Base-by-base conservation (phyloP, 1,140 invertebrate species). In the Paraescarpia echinospica region DNA sequence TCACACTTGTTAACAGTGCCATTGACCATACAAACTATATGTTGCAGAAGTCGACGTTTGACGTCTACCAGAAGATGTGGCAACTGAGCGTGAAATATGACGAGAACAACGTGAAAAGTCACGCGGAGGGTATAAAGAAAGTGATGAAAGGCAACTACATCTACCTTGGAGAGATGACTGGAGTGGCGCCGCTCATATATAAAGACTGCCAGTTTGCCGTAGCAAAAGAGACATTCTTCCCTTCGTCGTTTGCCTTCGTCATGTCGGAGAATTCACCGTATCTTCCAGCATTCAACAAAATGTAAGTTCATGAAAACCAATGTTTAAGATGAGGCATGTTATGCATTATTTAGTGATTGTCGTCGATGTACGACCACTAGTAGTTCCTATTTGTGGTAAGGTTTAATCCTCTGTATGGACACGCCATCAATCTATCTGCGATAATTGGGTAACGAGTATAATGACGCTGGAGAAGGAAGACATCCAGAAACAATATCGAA, bases 201-300 rank as follows among this genome's bases (percentile, higher is more conserved):
- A n/a, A 91, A 6, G 41, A 91, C 48, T 91, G 91, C 41, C 33
- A 41, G 18, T 91, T 35, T 48, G 91, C 91, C 35, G 34, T 91
- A 6, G 91, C 34, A 9, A 91, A 51, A 31, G 91, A 91, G 48
- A 33, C 34, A 27, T 91, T 91, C 48, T 91, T 91, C 34, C 91
- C 91, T 2, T 91, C 91, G 33, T 91, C 91, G 1, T 91, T 91
- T 34, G 91, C 35, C 18, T 91, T 91, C 18, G 91, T 91, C 4
- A 35, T 91, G 33, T n/a, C 91, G 35, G 91, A 91, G 91, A 91
- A 91, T 33, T 91, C 91, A 14, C 91, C 91, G 33, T 91, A 91
- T 12, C 91, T 91, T 41, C 91, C 91, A 14, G 33, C 41, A 41
- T 41, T 91, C 33, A 91, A 91, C 41, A 59, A 91, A 33, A 91